phyloP scores from a whole-genome alignment of 2,888 invertebrate species.

The Drosophila niveifrons region DNA sequence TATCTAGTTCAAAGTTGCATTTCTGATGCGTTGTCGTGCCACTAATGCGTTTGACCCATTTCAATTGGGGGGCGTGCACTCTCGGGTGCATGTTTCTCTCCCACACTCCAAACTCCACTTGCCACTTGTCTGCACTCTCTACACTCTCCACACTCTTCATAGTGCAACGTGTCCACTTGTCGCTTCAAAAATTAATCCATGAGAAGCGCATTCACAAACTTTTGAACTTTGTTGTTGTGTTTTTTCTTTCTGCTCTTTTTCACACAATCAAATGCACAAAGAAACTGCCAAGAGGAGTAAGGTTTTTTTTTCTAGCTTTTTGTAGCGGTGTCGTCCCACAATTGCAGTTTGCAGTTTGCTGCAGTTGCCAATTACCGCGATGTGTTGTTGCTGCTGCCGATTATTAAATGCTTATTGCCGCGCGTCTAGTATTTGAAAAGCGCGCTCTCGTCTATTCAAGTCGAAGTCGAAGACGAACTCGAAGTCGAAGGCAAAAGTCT shows the following conservation, averaged over 20 bases:
- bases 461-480: slow-evolving; percentile 47
- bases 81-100: slow-evolving; percentile 42
- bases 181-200: slow-evolving; percentile 55
- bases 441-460: slow-evolving; percentile 53
- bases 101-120: slow-evolving; percentile 39
- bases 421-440: slow-evolving; percentile 58
- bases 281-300: slow-evolving; percentile 17
- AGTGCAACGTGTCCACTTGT: slow-evolving; percentile 39
- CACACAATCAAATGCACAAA: slow-evolving; percentile 74
- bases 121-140: no score
- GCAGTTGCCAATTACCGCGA: slow-evolving; percentile 57
- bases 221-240: slow-evolving; percentile 67
- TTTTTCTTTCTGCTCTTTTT: slow-evolving; percentile 58
- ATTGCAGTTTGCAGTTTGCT: slow-evolving; percentile 50
- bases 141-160: no score
- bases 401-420: slow-evolving; percentile 73
- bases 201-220: slow-evolving; percentile 72
- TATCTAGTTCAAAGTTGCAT: slow-evolving; percentile 69
- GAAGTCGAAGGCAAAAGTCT: slow-evolving; percentile 41
- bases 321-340: slow-evolving; percentile 35
- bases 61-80: slow-evolving; percentile 49
- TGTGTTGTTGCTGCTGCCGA: slow-evolving; percentile 45
- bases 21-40: slow-evolving; percentile 66
- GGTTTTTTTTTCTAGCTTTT: not conserved
- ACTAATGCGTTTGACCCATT: slow-evolving; percentile 72